Conservation (phyloP, 2,113 vertebrate genomes). For the Pantherophis guttatus region DNA sequence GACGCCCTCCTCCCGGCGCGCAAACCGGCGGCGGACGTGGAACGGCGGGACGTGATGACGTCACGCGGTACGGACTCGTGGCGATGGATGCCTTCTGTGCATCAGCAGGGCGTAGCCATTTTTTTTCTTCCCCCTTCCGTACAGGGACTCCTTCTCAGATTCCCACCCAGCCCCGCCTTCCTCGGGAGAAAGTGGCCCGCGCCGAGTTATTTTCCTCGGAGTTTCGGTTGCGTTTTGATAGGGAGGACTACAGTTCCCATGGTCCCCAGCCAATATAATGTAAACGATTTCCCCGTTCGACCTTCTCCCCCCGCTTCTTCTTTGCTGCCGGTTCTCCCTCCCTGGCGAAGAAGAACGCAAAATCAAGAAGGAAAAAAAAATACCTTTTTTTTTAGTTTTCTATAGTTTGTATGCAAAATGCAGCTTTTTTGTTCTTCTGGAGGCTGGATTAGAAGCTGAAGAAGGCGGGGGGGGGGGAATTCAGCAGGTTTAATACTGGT, state of each 20-base stretch:
- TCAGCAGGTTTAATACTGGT: not conserved
- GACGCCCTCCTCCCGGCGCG: not conserved
- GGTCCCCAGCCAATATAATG: not conserved
- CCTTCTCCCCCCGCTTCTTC: accelerated
- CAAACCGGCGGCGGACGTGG: not conserved
- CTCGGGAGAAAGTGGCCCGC: not conserved
- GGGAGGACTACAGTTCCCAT: not conserved
- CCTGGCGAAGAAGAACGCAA: not conserved
- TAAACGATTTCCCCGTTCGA: not conserved
- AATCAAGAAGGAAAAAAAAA: not conserved
- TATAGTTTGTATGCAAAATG: not conserved
- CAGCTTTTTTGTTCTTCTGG: not conserved
- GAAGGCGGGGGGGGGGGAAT: accelerated
- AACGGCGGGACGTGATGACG: not conserved
- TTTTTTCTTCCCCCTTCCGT: not conserved
- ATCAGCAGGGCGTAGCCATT: not conserved
- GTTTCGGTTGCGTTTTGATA: not conserved
- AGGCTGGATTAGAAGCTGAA: not conserved
- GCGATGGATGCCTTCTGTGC: not conserved
- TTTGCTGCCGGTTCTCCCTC: not conserved
- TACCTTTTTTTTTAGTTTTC: not conserved
- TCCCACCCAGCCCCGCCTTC: not conserved
- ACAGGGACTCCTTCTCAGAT: not conserved
- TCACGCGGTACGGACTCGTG: not conserved
- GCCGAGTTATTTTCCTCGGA: not conserved